Conservation (phyloP, 2,797 vertebrate species). For the Sebastes nivosus region DNA sequence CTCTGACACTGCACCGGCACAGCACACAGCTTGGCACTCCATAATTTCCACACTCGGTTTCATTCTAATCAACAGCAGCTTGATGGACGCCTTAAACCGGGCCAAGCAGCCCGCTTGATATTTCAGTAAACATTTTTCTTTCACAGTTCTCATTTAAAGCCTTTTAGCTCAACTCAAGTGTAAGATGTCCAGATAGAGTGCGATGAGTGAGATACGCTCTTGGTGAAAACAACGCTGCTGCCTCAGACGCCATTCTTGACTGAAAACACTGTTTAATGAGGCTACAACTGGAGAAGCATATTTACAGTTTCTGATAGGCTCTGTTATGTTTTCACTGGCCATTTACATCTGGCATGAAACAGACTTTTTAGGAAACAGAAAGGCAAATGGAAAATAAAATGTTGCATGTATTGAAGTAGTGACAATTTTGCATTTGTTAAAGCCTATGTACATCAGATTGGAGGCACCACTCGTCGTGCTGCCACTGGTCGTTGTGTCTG, state of each 20-base stretch:
- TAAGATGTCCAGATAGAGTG: conserved; percentile 56
- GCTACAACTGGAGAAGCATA: conserved; percentile 35
- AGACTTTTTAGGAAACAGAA: not conserved
- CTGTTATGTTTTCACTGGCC: conserved; percentile 67
- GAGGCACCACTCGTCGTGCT: not conserved
- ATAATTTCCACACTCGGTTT: conserved; percentile 63
- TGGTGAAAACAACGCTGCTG: conserved; percentile 40
- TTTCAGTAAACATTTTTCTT: conserved; percentile 43
- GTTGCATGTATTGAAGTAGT: not conserved
- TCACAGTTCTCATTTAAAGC: conserved; percentile 54
- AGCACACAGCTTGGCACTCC: conserved; percentile 49
- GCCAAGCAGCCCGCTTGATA: conserved; percentile 37
- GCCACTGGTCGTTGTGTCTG: no score
- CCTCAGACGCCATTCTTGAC: conserved; percentile 48
- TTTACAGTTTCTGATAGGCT: conserved; percentile 46
- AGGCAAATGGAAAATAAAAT: conserved; percentile 32
- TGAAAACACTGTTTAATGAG: conserved; percentile 58
- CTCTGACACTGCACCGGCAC: conserved; percentile 34
- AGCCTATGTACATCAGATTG: conserved; percentile 2
- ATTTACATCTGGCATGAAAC: conserved; percentile 37
- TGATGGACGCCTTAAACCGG: conserved; percentile 37
- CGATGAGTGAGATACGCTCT: conserved; percentile 62
- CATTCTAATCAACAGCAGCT: conserved; percentile 63
- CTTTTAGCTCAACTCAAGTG: conserved; percentile 61
- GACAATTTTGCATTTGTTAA: conserved; percentile 9